Evolutionary conservation across 1,140 invertebrate species (phyloP).

Genomic region (Bombus pyrosoma): DNA sequence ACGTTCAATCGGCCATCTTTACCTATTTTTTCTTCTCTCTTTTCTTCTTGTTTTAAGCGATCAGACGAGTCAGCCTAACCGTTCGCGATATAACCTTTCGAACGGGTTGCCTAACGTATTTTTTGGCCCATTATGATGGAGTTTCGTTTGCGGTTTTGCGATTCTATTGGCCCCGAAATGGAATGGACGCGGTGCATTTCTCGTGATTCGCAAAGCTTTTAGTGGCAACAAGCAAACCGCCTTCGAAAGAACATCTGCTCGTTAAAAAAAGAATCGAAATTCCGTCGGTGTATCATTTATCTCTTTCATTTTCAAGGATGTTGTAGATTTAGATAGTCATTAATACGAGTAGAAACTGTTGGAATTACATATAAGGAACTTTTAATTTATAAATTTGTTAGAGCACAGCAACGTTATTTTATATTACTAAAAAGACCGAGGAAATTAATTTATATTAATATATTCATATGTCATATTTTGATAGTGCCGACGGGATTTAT

Average conservation of each 20-base stretch:
- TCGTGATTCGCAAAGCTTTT: background rate
- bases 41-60: background rate
- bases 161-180: background rate
- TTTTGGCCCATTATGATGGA: background rate
- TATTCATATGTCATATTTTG: background rate
- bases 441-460: background rate
- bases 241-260: background rate
- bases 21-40: constrained; percentile 56
- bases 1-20: constrained; percentile 68
- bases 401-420: background rate
- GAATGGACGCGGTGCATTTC: background rate
- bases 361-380: background rate
- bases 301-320: background rate
- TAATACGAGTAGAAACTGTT: background rate
- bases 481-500: background rate
- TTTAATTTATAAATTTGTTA: background rate
- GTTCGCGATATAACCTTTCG: constrained; percentile 14
- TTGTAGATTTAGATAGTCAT: background rate
- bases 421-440: background rate
- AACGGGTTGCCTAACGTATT: background rate
- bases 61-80: background rate
- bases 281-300: background rate
- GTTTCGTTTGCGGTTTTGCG: background rate
- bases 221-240: background rate
- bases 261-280: background rate